Base-by-base conservation (phyloP, 2,888 invertebrate genomes). In the Hymenopus coronatus region DNA sequence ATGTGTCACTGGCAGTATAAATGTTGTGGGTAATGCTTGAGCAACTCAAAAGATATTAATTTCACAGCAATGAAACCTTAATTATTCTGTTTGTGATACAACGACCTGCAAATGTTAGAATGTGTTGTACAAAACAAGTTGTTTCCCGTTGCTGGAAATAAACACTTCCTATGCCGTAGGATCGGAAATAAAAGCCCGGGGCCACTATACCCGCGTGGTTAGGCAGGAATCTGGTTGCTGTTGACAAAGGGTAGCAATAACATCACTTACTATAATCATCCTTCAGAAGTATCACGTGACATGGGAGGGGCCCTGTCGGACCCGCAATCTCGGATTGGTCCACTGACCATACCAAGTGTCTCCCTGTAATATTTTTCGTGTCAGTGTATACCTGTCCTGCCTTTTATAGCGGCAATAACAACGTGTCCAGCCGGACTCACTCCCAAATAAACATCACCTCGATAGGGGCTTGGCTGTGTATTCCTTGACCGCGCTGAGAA, bases 371-470 rank as follows among this genome's bases (percentile, higher is more conserved):
- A 54, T 82, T 88, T 85, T 46, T 85, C n/a, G 86, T 86, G 30
- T 89, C 54, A 12, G 82, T 86, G 54, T 70, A 81, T 89, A 89
- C 89, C 89, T 87, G 87, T 87, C 89, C 54, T 70, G 15, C 54
- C 89, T 87, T 89, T 83, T 89, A 89, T 83, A 89, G 87, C 81
- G 28, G 87, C 27, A 84, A 54, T 84, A 88, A 87, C 54, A 40
- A 54, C 54, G 54, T 70, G 54, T 70, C 54, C 54, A 70, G 54
- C 54, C 54, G 54, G 40, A 2, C 54, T 70, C 54, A 20, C 54
- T 70, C 54, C 20, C 54, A 70, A 25, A 70, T 70, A 70, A 70
- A 70, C 54, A 54, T 54, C 14, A 70, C 15, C 25, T 70, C 3
- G 54, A 70, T 20, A 70, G 40, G 54, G 54, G 25, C 54, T 70